These are phyloP conservation scores for Falco peregrinus DNA, from an alignment of 2,797 vertebrate species.

Conservation along the genomic window DNA sequence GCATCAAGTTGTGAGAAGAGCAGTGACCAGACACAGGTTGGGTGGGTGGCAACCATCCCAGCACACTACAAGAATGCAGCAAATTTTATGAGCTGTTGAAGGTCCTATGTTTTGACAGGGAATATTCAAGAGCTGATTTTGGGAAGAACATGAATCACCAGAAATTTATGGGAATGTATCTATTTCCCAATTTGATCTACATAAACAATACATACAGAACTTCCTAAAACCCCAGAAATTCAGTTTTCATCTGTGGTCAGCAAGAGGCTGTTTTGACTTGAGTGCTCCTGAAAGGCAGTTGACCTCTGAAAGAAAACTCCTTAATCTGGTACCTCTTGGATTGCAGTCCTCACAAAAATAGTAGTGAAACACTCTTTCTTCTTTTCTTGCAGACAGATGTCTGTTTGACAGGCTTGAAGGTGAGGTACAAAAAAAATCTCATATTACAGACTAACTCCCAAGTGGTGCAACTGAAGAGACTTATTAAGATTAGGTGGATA, in stretches of 20 bases:
- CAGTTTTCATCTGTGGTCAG: neutral
- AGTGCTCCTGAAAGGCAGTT: neutral
- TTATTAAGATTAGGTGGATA: neutral
- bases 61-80: neutral
- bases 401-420: neutral
- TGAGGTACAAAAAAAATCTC: neutral
- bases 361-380: neutral
- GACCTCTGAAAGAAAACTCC: neutral
- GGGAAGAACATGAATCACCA: neutral
- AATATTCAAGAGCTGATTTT: neutral
- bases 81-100: neutral
- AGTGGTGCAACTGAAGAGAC: neutral
- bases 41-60: neutral
- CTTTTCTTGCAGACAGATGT: neutral
- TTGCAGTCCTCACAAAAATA: accelerated
- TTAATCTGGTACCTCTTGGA: neutral
- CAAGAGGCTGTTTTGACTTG: neutral
- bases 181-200: neutral
- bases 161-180: neutral
- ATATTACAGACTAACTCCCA: neutral
- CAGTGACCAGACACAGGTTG: neutral
- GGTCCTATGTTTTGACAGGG: neutral
- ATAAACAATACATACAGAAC: neutral
- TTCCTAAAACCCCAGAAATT: neutral
- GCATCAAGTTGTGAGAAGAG: neutral